Base-by-base conservation (phyloP, 2,797 vertebrate genomes). In the Malacoraja senta region DNA sequence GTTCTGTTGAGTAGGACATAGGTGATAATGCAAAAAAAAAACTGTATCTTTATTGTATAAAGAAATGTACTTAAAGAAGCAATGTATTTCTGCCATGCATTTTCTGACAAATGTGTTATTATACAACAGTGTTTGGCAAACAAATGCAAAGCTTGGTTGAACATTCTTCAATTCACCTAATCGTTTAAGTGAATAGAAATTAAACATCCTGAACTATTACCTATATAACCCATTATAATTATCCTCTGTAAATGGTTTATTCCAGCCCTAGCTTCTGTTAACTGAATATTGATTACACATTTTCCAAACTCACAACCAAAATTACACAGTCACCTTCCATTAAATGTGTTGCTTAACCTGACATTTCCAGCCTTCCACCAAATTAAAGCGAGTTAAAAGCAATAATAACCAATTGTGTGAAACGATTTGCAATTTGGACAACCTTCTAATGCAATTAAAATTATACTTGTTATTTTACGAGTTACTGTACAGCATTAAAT, bases 171-270 rank as follows among this genome's bases (percentile, higher is more conserved):
- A 84, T 84, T 53, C 53, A 84, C 24, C 24, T 26, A 84, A 58
- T 84, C 58, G 7, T 61, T 84, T 84, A 61, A 17, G 81, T 84
- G 81, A 63, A 84, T 61, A 84, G 81, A 84, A 61, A 84, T 84
- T 13, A 83, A 83, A 83, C 58, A 84, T 84, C 53, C 26, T 13
- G 58, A 84, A 84, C 81, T 15, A 84, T 84, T 61, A 84, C 58
- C 58, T 61, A 84, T n/a, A 26, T 61, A 29, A 84, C 81, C 53
- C 81, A 61, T 84, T 84, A 84, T 61, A 63, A 61, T 84, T 84
- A 84, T 63, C 81, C 81, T 15, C n/a, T 53, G 53, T 63, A 84
- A 84, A 12, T 84, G 53, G 81, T 84, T 84, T 84, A 84, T 29
- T 29, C 26, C 81, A 84, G 15, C 10, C 12, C n/a, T 84, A 84